Base-by-base conservation (phyloP, 1,140 invertebrate species). In the Neodiprion fabricii region DNA sequence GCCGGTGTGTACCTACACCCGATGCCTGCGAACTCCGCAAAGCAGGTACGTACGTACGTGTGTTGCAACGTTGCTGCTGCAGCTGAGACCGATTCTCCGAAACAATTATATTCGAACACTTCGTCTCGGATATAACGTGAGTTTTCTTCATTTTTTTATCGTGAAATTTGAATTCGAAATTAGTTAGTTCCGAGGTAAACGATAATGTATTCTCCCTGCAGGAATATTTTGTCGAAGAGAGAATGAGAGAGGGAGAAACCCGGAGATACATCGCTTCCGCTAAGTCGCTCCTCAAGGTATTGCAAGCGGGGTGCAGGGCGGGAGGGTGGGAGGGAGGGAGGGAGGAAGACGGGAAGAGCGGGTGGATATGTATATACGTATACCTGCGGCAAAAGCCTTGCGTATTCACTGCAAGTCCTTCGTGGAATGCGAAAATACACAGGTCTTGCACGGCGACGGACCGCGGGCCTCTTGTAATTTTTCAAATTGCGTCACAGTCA, bases 401-500 rank as follows among this genome's bases (percentile, higher is more conserved):
- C 50, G 74, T 77, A 77, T 79, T 74, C 76, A 70, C 66, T 47
- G 68, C 74, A 72, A 67, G 76, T 61, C 3, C 11, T 61, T 61
- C 53, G 53, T 9, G 9, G 70, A 21, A 12, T 23, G 76, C 72
- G 75, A 77, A 78, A 77, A 74, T 61, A 70, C 61, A 74, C 73
- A 68, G 61, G 61, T 72, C 70, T 73, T 79, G 72, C 66, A 40
- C 75, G 23, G 75, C 28, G 28, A 40, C 28, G 28, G 79, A 83
- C 71, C 79, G 78, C 81, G 76, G 79, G 78, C 82, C 76, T 80
- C 77, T 79, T 83, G 79, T 83, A 85, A 87, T 86, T 87, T 86
- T 87, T 86, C 80, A 86, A 86, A 87, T 87, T 87, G 82, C 82
- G 82, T 82, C 83, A 74, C 77, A 84, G 84, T 81, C 79, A 77